Base-by-base conservation (phyloP, 2,888 invertebrate genomes). In the Caenorhabditis sp. region DNA sequence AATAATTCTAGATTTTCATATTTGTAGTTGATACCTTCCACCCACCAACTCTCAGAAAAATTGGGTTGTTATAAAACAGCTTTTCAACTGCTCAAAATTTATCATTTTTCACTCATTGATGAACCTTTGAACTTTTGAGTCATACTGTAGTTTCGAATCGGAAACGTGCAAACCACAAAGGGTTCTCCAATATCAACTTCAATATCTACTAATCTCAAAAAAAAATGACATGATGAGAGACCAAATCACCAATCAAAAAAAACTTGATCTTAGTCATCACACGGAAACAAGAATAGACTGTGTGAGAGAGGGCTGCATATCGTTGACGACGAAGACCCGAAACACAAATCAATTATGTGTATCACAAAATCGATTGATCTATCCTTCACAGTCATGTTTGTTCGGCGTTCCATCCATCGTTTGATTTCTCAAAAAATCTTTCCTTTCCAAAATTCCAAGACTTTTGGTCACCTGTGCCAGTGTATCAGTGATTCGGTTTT, bases 261-360 rank as follows among this genome's bases (percentile, higher is more conserved):
- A 79, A 79, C 79, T 79, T 70, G 79, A 79, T 79, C 75, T 75
- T 63, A 61, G 68, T 66, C 69, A 66, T 59, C 66, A 58, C 35
- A 58, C 58, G 66, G 66, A 54, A 58, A 58, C 70, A 44, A 58
- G 56, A 56, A 56, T 47, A 66, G 19, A 56, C 22, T 75, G 56
- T 31, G 31, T 58, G 66, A 28, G 22, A 16, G 38, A 35, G 61
- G 58, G 44, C 24, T 35, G 24, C 63, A 61, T 49, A 24, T 73
- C 59, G 59, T 47, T 47, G 73, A 24, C 44, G 64, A 44, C 64
- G 66, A n/a, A n/a, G n/a, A 58, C 74, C 74, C 49, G 49, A 61
- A 64, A 54, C 64, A 47, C 47, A 58, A 56, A 75, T 75, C 74
- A 66, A 66, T 75, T 64, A 66, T 64, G n/a, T 75, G 56, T 74